Base-by-base conservation (phyloP, 2,888 invertebrate genomes). In the Coenonympha arcania region DNA sequence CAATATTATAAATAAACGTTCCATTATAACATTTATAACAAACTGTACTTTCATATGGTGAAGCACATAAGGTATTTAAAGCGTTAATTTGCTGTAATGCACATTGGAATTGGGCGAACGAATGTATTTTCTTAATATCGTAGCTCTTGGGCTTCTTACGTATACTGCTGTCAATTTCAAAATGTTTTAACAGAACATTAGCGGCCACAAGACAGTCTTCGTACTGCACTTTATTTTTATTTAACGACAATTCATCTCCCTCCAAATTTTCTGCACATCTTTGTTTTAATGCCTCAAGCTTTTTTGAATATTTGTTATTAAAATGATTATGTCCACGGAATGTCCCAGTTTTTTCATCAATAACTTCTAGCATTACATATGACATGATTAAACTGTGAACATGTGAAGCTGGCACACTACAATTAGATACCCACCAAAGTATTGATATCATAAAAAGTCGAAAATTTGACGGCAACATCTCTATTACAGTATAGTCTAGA, bases 1-100 rank as follows among this genome's bases (percentile, higher is more conserved):
- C 90, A 19, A 92, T 75, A 78, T 94, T 94, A 63, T 94, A 94
- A 1, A 92, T 69, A 72, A 94, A 91, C 0, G 93, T 92, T 0
- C 94, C 94, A 73, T 93, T 92, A 59, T 88, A 93, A 54, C 89
- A 82, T 61, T 89, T 88, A n/a, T 88, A 88, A 64, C 91, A 87
- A 28, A 83, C 76, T 31, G 89, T 87, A 56, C 79, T 73, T 26
- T 82, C 66, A 64, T 89, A 90, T 0, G 91, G 91, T 50, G 74
- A 81, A 49, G 87, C 80, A 43, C 94, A 85, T 30, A 94, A 65
- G 1, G 79, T 82, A 76, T 94, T 94, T 6, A 95, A 73, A 60
- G 88, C 77, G 59, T 88, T 88, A 2, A 88, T 72, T 59, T 89
- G 88, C 6, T 81, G 76, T 28, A 91, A 68, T 62, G 89, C 89